Conservation (phyloP, 2,797 vertebrate species). For the Podarcis lilfordi region DNA sequence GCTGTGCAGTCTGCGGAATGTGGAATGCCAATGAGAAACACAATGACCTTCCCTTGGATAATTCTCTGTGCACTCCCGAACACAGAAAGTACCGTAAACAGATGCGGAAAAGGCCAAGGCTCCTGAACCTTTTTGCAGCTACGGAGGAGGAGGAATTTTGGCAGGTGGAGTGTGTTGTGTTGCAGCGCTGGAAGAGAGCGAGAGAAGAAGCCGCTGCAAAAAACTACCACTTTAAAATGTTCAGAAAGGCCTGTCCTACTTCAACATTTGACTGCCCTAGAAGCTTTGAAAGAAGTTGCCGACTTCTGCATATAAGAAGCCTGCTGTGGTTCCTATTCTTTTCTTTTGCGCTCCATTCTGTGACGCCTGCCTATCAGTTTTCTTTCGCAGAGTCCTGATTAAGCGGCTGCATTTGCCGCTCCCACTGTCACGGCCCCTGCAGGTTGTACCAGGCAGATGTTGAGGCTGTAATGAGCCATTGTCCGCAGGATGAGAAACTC, state of each 20-base stretch:
- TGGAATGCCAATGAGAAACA: not conserved
- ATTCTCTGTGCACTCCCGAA: not conserved
- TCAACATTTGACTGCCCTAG: not conserved
- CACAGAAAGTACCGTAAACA: too few species aligned
- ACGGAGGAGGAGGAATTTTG: not conserved
- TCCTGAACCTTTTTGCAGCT: not conserved
- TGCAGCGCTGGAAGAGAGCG: not conserved
- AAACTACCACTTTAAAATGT: not conserved
- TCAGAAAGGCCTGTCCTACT: not conserved
- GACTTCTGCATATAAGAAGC: not conserved
- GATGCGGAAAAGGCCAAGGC: not conserved
- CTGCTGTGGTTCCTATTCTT: not conserved
- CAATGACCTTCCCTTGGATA: not conserved
- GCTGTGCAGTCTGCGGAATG: not conserved
- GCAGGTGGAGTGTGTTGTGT: not conserved
- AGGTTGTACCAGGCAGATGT: not conserved
- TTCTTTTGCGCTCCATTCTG: not conserved
- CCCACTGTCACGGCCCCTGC: not conserved
- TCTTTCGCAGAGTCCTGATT: conserved; percentile 7
- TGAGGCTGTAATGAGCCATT: conserved; percentile 6
- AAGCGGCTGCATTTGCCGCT: not conserved
- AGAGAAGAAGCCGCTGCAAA: not conserved
- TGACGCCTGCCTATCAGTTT: conserved; percentile 2
- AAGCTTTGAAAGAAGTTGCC: not conserved
- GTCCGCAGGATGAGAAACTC: not conserved